Evolutionary conservation across 2,797 vertebrate species (phyloP), one percentile per base, ranked within the genome.

Genomic region (Premnoplex brunnescens): DNA sequence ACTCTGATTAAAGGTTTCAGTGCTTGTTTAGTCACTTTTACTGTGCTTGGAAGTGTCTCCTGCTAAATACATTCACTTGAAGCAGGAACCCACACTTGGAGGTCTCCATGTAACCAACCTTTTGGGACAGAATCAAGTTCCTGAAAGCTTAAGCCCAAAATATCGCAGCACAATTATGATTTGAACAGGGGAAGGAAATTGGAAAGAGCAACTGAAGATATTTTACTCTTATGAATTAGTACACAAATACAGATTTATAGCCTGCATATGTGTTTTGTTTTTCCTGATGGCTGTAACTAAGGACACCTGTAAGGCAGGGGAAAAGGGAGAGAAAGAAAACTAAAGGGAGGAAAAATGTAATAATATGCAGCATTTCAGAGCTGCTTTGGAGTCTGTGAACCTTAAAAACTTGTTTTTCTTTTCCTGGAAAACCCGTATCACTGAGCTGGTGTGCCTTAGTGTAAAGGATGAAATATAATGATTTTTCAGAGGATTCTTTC

Each of bases 301-400:
- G 97, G 97, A 97, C 97, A 98, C 97, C 97, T 98, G 97, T 98
- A 97, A 97, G 92, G 95, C 95, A 96, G 63, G 94, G 93, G 90
- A 95, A 96, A 96, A 89, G n/a, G 85, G 88, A 92, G 96, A 97
- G 91, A 93, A 93, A 91, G 85, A 97, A 97, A 98, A 96, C 74
- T 88, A 92, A 97, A 92, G 89, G 85, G 91, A 97, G 86, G 90
- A 56, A 93, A 97, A 95, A 93, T 19, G 37, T 78, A 96, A 96
- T 92, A 96, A 96, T 94, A 97, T 44, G 37, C 54, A 93, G 32
- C 23, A 69, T 87, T 97, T 97, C 86, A 94, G 94, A 94, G 75
- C 86, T 77, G 64, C 90, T 97, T 86, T 96, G 95, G 85, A 94
- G 28, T 55, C 69, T 89, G 68, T 85, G 91, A 96, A 77, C 84